Evolutionary conservation across 2,113 vertebrate genomes (phyloP).

Genomic region (Zingel zingel): DNA sequence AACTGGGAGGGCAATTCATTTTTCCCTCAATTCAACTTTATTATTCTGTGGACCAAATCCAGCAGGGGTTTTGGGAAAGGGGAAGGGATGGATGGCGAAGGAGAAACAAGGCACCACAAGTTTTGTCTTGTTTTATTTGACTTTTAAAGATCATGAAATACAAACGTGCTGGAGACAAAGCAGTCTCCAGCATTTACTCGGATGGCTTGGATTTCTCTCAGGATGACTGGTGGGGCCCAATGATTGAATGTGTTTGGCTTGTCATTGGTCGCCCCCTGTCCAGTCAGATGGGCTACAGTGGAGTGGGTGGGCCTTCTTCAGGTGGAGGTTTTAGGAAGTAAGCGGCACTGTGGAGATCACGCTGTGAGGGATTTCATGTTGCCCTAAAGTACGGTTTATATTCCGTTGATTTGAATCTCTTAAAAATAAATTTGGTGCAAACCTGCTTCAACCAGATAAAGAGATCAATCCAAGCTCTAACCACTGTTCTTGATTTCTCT

Average conservation of each 20-base stretch:
- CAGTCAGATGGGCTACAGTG: constrained; percentile 70
- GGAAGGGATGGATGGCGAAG: constrained; percentile 34
- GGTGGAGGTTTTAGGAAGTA: constrained; percentile 52
- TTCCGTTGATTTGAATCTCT: constrained; percentile 12
- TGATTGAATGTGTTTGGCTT: constrained; percentile 86
- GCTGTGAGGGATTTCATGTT: constrained; percentile 51
- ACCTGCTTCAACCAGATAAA: constrained; percentile 10
- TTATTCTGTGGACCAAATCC: constrained; percentile 96
- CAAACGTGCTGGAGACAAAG: constrained; percentile 69
- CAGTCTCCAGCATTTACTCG: constrained; percentile 70
- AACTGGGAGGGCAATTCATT: constrained; percentile 45
- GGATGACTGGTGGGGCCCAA: constrained; percentile 79
- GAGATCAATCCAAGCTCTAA: constrained; percentile 1
- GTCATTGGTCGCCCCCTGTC: constrained; percentile 78
- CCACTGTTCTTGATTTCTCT: constrained; percentile 6
- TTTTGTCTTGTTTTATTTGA: constrained; percentile 68
- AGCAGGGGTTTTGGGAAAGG: constrained; percentile 79
- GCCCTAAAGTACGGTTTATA: constrained; percentile 67
- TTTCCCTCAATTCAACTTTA: constrained; percentile 70
- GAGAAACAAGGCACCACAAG: constrained; percentile 46
- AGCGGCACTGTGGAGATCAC: constrained; percentile 38
- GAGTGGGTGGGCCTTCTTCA: constrained; percentile 66
- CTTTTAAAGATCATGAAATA: constrained; percentile 76
- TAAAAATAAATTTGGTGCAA: constrained; percentile 12
- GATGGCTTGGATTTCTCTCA: constrained; percentile 83